A percentile compares a stretch with the other conserved stretches of the same genome.
These are phyloP conservation scores for Drosophila barbarae DNA, from an alignment of 2,888 invertebrate genomes.

Conservation along the genomic window DNA sequence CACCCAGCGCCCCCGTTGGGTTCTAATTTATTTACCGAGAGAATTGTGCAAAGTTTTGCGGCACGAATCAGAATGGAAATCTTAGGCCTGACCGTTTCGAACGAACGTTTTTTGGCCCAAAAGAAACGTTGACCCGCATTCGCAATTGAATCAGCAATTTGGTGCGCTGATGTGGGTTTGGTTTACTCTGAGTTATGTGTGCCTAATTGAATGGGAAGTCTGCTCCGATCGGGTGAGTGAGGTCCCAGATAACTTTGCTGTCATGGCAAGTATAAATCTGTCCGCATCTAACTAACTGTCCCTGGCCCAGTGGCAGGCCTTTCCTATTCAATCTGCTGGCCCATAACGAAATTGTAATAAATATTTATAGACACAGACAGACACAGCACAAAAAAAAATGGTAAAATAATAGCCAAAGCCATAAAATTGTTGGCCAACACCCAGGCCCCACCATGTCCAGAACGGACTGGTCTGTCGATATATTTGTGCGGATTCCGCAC, in stretches of 20 bases:
- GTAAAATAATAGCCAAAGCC: constrained; percentile 53
- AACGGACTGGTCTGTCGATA: constrained; percentile 4
- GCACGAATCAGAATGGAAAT: constrained; percentile 32
- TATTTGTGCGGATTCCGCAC: constrained; percentile 24
- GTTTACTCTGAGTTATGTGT: constrained; percentile 44
- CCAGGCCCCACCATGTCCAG: neutral
- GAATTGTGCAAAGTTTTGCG: constrained; percentile 38
- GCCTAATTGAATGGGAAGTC: constrained; percentile 58
- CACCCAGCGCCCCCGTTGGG: constrained; percentile 12
- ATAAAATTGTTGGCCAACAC: constrained; percentile 55
- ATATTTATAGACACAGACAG: constrained; percentile 59
- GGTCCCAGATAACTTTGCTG: constrained; percentile 38
- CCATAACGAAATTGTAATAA: constrained; percentile 59
- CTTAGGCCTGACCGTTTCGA: constrained; percentile 10
- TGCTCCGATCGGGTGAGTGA: constrained; percentile 26
- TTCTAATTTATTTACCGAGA: constrained; percentile 62
- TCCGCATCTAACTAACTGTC: constrained; percentile 31
- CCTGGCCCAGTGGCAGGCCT: constrained; percentile 16
- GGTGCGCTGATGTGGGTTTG: constrained; percentile 56
- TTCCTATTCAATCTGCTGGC: constrained; percentile 37
- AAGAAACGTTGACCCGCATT: constrained; percentile 51
- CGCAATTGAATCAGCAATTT: constrained; percentile 65
- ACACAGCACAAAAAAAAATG: constrained; percentile 29
- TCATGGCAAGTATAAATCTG: constrained; percentile 28
- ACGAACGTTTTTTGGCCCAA: neutral